phyloP scores from a whole-genome alignment of 1,140 invertebrate genomes.

The Drosophila lacteicornis region DNA sequence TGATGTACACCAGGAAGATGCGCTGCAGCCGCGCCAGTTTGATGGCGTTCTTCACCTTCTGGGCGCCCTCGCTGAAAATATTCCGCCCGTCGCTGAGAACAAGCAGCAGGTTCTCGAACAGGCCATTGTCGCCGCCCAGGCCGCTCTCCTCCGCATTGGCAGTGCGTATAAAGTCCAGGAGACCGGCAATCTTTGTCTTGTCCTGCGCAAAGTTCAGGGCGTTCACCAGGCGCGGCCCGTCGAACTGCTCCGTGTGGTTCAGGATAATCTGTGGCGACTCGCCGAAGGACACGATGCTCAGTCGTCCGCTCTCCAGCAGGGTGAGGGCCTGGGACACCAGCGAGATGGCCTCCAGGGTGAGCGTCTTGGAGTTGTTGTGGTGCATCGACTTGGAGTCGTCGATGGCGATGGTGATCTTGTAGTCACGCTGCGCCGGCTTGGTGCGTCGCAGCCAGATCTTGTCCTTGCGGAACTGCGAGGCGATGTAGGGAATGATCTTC shows the following conservation, averaged over 20 bases:
- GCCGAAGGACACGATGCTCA: constrained; percentile 97
- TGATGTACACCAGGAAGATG: constrained; percentile 97
- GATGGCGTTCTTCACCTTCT: constrained; percentile 91
- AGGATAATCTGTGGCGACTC: constrained; percentile 93
- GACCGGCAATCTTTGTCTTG: constrained; percentile 91
- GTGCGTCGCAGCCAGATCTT: constrained; percentile 99
- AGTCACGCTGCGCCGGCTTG: constrained; percentile 97
- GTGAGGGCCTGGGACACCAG: constrained; percentile 95
- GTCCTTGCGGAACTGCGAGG: constrained; percentile 99
- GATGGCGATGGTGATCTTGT: constrained; percentile 98
- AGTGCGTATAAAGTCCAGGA: constrained; percentile 92
- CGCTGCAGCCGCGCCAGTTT: constrained; percentile 91
- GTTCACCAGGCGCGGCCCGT: constrained; percentile 92
- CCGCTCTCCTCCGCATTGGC: constrained; percentile 88
- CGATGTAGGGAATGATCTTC: constrained; percentile 99
- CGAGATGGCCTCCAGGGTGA: constrained; percentile 97
- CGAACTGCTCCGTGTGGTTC: constrained; percentile 94
- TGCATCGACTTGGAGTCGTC: constrained; percentile 98
- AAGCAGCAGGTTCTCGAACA: constrained; percentile 92
- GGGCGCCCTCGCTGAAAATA: constrained; percentile 95
- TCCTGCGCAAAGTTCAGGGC: constrained; percentile 92
- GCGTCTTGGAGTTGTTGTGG: constrained; percentile 94
- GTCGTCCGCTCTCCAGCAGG: constrained; percentile 96
- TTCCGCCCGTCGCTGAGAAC: constrained; percentile 98
- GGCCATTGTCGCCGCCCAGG: constrained; percentile 87